phyloP scores from a whole-genome alignment of 2,797 vertebrate species.

The Cossypha caffra region DNA sequence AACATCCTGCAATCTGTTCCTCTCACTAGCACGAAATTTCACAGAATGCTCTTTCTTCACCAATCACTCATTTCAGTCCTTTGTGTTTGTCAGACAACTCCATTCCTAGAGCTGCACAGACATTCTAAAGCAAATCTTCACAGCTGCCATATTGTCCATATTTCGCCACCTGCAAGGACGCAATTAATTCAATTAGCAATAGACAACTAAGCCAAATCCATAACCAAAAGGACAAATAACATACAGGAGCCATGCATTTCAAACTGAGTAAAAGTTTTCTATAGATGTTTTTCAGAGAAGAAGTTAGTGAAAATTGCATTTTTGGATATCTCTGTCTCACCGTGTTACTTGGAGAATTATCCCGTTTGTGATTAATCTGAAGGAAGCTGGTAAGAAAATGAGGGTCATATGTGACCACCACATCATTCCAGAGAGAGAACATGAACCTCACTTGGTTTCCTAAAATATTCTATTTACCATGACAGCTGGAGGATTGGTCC shows the following conservation, averaged over 20 bases:
- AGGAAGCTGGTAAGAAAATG: background rate
- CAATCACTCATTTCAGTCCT: background rate
- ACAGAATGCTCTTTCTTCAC: background rate
- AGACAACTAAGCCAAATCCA: background rate
- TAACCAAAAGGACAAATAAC: background rate
- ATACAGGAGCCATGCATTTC: background rate
- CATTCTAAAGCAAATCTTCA: background rate
- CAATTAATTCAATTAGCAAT: background rate
- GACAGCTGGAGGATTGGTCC: accelerated
- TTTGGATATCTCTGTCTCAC: background rate
- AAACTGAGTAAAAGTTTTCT: background rate
- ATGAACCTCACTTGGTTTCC: background rate
- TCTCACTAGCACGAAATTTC: background rate
- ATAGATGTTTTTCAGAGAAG: background rate
- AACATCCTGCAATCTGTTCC: background rate
- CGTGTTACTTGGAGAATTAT: background rate
- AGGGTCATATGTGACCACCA: background rate
- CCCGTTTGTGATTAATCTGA: background rate
- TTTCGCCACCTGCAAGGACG: background rate
- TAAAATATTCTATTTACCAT: background rate
- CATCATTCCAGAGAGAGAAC: background rate
- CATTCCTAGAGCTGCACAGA: background rate
- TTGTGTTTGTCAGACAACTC: background rate
- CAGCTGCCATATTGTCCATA: background rate
- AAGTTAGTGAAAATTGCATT: background rate